Base-by-base conservation (phyloP, 1,140 invertebrate genomes). In the Hycleus phaleratus region DNA sequence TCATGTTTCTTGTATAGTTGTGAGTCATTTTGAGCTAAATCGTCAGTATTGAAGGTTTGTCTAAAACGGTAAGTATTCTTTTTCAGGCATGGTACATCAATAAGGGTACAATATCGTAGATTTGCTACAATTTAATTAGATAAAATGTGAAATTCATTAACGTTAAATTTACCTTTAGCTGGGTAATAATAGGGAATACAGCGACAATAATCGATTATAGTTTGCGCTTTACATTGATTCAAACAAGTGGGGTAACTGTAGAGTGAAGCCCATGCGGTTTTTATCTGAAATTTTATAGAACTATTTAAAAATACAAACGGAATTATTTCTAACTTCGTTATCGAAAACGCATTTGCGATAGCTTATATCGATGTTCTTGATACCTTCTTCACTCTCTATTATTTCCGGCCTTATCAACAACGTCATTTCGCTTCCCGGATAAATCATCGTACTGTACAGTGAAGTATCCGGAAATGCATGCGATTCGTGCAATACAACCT, bases 231-330 rank as follows among this genome's bases (percentile, higher is more conserved):
- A 43, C 56, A 62, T 9, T 48, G 7, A 39, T 55, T 44, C 32
- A 59, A 56, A 43, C 61, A 62, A 56, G 50, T 59, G 2, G 25
- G 26, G 38, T 56, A 62, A 32, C 50, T 56, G 45, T 62, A 62
- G 38, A 26, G 47, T n/a, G 46, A 9, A 2, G 52, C 18, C 52
- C 58, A 62, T n/a, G 10, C 38, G 26, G 47, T 11, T 38, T 43
- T 32, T 24, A 49, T 46, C 61, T 62, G 26, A 46, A 62, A 53
- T 43, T 42, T 11, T 8, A n/a, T 25, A 25, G 40, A n/a, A 56
- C 3, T 6, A 4, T 43, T 54, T 2, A 12, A 54, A 5, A 12
- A 10, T 5, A 38, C 4, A 18, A n/a, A 8, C 38, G 4, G 25
- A 25, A 49, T 47, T 45, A 3, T 26, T 12, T 11, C 18, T 45